Conservation (phyloP, 2,113 vertebrate species). For the Pogonocichla stellata region DNA sequence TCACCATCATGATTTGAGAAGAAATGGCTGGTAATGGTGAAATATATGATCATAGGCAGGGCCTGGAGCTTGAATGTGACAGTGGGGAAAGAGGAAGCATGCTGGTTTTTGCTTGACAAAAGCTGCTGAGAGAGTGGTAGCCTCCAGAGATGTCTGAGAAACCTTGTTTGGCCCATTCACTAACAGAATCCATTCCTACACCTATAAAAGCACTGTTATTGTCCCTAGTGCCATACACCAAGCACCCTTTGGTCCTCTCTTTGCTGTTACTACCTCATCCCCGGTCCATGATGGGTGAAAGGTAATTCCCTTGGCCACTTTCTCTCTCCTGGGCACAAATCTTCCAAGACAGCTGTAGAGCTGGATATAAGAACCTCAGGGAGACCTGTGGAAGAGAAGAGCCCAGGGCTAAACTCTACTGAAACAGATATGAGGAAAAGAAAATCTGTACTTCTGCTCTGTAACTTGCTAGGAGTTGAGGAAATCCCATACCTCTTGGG, state of each 20-base stretch:
- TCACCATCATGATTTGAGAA: not conserved
- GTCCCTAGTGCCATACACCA: not conserved
- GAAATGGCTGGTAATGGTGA: not conserved
- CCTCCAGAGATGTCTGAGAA: not conserved
- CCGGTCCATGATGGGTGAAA: not conserved
- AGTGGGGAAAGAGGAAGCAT: not conserved
- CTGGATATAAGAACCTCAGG: not conserved
- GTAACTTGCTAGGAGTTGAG: not conserved
- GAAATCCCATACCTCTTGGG: not conserved
- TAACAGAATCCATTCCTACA: not conserved
- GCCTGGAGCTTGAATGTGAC: not conserved
- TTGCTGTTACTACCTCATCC: not conserved
- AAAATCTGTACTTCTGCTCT: not conserved
- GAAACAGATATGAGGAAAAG: not conserved
- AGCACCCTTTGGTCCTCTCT: not conserved
- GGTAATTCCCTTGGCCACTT: not conserved
- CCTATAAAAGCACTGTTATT: not conserved
- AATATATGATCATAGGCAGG: not conserved
- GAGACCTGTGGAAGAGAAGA: not conserved
- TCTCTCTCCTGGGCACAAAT: not conserved
- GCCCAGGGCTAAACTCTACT: not conserved
- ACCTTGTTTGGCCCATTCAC: not conserved
- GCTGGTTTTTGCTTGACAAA: not conserved
- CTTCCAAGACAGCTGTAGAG: not conserved
- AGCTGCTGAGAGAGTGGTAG: not conserved